These are phyloP conservation scores for Rhinichthys osculus DNA, from an alignment of 2,797 vertebrate species.

Conservation along the genomic window DNA sequence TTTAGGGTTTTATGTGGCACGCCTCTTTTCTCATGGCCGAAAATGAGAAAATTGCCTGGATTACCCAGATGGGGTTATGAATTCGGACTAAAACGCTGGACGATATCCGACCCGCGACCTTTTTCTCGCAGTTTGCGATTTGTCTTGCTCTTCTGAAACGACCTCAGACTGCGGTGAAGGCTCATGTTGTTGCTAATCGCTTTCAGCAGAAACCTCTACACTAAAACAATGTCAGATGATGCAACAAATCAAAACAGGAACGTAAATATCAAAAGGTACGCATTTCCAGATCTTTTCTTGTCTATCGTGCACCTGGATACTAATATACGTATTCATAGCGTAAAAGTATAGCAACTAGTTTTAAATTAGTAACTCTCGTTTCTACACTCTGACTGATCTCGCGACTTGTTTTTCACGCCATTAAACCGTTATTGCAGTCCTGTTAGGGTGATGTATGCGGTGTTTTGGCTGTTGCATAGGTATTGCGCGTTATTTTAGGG, in stretches of 20 bases:
- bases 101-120: background rate
- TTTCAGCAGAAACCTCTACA: conserved; percentile 62
- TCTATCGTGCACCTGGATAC: background rate
- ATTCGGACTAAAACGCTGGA: background rate
- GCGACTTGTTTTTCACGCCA: background rate
- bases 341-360: background rate
- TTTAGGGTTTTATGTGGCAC: conserved; percentile 71
- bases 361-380: background rate
- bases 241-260: conserved; percentile 67
- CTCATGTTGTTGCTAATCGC: conserved; percentile 49
- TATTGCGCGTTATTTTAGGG: background rate
- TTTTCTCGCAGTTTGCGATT: background rate
- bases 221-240: conserved; percentile 81
- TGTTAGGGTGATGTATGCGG: background rate
- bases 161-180: conserved; percentile 48
- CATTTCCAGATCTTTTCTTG: conserved; percentile 19
- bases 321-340: background rate
- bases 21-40: conserved; percentile 72
- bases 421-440: background rate
- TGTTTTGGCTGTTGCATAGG: no score
- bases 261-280: conserved; percentile 74
- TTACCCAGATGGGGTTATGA: conserved; percentile 6
- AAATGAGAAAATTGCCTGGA: conserved; percentile 15
- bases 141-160: background rate
- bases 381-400: background rate